Percentiles rank a stretch among this genome's conserved stretches.
Conservation (phyloP, 2,888 invertebrate genomes). For the Melanostoma scalare region DNA sequence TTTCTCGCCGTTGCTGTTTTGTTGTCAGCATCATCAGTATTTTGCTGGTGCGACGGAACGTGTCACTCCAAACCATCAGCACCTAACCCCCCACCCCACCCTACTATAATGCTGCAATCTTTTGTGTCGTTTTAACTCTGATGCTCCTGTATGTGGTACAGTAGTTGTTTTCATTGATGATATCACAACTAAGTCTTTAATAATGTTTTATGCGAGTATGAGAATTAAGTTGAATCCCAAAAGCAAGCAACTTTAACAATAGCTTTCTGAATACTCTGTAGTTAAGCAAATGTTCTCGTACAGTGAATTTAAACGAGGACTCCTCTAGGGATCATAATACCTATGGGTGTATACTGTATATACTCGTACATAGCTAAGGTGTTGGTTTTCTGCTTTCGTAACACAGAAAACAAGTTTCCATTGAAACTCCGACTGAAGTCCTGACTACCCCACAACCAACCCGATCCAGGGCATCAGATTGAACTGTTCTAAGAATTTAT, state of each 20-base stretch:
- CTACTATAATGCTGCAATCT: slow-evolving; percentile 40
- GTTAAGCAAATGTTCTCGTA: background rate
- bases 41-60: slow-evolving; percentile 23
- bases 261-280: slow-evolving; percentile 10
- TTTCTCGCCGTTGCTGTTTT: background rate
- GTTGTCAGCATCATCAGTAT: slow-evolving; percentile 9
- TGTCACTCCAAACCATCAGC: slow-evolving; percentile 4
- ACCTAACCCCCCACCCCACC: slow-evolving; percentile 13
- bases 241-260: slow-evolving; percentile 55
- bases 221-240: slow-evolving; percentile 66
- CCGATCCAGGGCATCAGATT: slow-evolving; percentile 28
- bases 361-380: slow-evolving; percentile 1
- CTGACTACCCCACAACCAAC: no score
- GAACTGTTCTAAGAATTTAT: slow-evolving; percentile 63
- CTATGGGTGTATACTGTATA: background rate
- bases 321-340: background rate
- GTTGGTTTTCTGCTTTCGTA: slow-evolving; percentile 38
- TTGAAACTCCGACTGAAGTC: background rate
- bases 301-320: slow-evolving; percentile 15
- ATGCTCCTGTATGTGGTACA: slow-evolving; percentile 43
- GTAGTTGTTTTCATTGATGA: slow-evolving; percentile 60
- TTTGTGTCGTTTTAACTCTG: slow-evolving; percentile 41
- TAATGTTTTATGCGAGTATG: slow-evolving; percentile 63
- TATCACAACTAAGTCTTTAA: slow-evolving; percentile 71
- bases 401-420: slow-evolving; percentile 59